These are phyloP conservation scores for Lithophane semibrunnea DNA, from an alignment of 2,888 invertebrate species.

Conservation along the genomic window DNA sequence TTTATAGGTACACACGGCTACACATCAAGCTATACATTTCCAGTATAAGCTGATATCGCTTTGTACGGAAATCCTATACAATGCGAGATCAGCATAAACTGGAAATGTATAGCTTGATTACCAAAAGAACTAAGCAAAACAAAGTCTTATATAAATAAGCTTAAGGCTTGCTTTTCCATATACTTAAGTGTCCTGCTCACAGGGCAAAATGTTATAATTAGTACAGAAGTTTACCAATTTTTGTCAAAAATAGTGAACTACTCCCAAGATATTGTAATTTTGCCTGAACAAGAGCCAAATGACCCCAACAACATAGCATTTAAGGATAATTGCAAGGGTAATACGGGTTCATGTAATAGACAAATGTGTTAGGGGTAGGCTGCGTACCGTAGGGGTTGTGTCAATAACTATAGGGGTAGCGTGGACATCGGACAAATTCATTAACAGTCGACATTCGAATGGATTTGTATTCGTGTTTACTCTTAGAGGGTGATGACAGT, in stretches of 20 bases:
- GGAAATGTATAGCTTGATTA: too few species aligned
- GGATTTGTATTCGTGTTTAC: conserved; percentile 11
- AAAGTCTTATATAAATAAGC: not conserved
- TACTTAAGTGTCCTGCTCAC: not conserved
- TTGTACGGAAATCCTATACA: too few species aligned
- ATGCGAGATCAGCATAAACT: too few species aligned
- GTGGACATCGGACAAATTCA: conserved; percentile 47
- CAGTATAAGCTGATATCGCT: too few species aligned
- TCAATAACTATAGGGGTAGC: conserved; percentile 43
- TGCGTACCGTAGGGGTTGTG: conserved; percentile 30
- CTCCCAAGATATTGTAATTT: not conserved
- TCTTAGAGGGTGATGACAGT: not conserved
- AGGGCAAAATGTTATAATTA: not conserved
- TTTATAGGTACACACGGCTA: too few species aligned
- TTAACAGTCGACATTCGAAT: conserved; percentile 34
- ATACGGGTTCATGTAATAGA: conserved; percentile 25
- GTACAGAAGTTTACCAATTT: not conserved
- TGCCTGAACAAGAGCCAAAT: conserved; percentile 3
- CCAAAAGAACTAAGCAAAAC: not conserved
- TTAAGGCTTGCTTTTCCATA: not conserved
- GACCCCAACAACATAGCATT: conserved; percentile 11
- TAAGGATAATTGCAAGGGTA: conserved; percentile 22
- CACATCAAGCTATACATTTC: too few species aligned
- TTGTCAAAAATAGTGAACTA: not conserved
- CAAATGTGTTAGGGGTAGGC: conserved; percentile 8